Evolutionary conservation across 2,113 vertebrate genomes (phyloP).

Genomic region (Archocentrus centrarchus): DNA sequence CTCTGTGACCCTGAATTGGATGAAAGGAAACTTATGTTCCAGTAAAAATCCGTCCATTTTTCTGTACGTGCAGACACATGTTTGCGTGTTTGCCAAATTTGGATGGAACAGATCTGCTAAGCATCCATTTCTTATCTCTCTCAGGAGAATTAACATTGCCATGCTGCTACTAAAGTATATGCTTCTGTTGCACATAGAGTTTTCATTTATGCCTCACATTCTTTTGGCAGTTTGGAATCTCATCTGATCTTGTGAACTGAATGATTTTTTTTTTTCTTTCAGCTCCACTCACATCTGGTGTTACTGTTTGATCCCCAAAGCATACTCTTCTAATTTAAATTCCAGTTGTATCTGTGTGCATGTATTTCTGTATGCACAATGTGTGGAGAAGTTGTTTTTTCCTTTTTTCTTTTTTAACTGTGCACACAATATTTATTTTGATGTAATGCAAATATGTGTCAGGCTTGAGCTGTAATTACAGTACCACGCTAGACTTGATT

Average conservation of each 20-base stretch:
- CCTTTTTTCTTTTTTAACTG: no score
- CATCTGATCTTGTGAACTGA: background rate
- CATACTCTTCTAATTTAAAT: slow-evolving; percentile 1
- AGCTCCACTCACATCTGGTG: slow-evolving; percentile 7
- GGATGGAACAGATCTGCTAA: background rate
- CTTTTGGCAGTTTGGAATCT: background rate
- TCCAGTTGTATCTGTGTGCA: background rate
- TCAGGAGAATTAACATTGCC: background rate
- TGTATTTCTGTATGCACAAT: background rate
- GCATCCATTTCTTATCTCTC: background rate
- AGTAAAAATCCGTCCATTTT: background rate
- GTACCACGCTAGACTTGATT: background rate
- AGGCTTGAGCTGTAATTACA: background rate
- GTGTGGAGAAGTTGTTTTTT: background rate
- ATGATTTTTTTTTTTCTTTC: background rate
- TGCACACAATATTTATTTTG: slow-evolving; percentile 3
- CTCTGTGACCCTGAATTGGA: background rate
- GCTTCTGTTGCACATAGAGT: background rate
- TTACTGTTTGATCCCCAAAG: background rate
- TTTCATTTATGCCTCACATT: background rate
- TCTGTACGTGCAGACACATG: background rate
- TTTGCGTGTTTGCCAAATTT: background rate
- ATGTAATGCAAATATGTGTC: background rate
- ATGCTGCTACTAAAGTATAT: background rate
- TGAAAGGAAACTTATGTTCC: background rate